Evolutionary conservation across 2,888 invertebrate genomes (phyloP).

Genomic region (Lochmaea capreae): DNA sequence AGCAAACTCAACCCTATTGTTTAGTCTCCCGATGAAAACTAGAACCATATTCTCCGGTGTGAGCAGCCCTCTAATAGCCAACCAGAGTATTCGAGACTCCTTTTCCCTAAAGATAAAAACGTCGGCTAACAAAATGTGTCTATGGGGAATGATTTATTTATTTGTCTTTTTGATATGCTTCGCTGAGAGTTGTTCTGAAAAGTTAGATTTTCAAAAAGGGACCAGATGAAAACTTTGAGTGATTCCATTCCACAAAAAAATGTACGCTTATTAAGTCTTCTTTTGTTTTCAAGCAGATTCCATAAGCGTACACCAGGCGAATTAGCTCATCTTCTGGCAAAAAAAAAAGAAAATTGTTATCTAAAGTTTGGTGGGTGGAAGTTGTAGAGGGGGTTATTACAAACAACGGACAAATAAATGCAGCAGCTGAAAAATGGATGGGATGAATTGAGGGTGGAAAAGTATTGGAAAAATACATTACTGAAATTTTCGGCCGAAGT

Average conservation of each 20-base stretch:
- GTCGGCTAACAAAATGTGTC: slow-evolving; percentile 18
- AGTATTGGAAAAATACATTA: no score
- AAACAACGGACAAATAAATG: no score
- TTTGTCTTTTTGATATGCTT: slow-evolving; percentile 24
- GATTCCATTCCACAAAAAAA: not conserved
- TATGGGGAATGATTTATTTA: slow-evolving; percentile 26
- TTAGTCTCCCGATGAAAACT: not conserved
- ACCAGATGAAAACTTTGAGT: not conserved
- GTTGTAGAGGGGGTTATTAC: no score
- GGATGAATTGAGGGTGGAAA: no score
- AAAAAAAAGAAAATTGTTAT: no score
- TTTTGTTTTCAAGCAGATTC: no score
- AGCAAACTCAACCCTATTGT: not conserved
- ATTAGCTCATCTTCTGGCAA: no score
- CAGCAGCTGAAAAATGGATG: no score
- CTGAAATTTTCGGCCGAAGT: no score
- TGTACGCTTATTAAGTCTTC: not conserved
- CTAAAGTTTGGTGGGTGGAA: no score
- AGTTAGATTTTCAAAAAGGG: not conserved
- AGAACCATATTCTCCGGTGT: not conserved
- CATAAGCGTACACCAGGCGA: no score
- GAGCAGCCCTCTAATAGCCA: slow-evolving; percentile 5
- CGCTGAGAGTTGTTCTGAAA: slow-evolving; percentile 11
- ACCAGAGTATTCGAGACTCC: not conserved
- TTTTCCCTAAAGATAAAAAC: slow-evolving; percentile 19